Conservation (phyloP, 2,888 invertebrate genomes). For the Tiliacea citrago region DNA sequence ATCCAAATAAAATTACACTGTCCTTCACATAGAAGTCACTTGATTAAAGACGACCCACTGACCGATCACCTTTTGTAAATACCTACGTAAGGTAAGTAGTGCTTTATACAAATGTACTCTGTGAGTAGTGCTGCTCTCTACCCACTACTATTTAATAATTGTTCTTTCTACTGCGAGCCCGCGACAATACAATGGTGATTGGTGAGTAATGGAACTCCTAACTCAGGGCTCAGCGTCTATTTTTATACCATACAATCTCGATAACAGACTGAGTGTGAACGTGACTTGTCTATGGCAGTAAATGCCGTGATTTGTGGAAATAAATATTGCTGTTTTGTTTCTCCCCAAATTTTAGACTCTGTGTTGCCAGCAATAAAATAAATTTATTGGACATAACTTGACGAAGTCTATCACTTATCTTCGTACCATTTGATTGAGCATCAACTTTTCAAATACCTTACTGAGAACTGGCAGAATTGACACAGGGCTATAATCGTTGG, state of each 20-base stretch:
- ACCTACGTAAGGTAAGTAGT: not conserved
- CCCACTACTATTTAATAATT: not conserved
- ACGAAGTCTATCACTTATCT: no score
- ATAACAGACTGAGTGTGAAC: not conserved
- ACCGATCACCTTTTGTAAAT: not conserved
- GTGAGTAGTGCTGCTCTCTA: not conserved
- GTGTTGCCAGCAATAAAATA: conserved; percentile 19
- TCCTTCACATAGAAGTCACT: not conserved
- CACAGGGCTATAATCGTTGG: no score
- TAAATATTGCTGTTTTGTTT: no score
- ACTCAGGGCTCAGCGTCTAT: no score
- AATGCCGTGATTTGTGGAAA: no score
- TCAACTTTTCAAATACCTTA: no score
- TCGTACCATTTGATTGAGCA: no score
- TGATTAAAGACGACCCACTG: no score
- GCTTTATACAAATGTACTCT: no score
- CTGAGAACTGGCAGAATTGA: no score
- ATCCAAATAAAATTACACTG: not conserved
- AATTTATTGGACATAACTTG: not conserved
- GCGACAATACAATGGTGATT: not conserved
- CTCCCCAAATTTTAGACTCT: conserved; percentile 5
- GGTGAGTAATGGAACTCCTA: not conserved
- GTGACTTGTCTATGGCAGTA: not conserved
- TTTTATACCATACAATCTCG: not conserved
- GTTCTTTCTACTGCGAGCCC: not conserved